Base-by-base conservation (phyloP, 2,113 vertebrate species). In the Scopus umbretta region DNA sequence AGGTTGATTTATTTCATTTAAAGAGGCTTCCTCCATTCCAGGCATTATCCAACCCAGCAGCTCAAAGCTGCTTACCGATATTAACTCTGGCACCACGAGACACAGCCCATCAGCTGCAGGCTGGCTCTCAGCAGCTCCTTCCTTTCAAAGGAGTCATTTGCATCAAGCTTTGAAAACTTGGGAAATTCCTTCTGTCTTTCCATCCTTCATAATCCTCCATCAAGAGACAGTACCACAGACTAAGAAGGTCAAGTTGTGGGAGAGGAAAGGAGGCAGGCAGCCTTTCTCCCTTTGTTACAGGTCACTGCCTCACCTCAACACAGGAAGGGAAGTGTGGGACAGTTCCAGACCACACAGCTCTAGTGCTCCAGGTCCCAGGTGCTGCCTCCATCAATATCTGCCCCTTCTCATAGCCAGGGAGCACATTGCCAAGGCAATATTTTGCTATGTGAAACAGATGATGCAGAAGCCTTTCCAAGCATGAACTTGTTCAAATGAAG, bases 1-100 rank as follows among this genome's bases (percentile, higher is more conserved):
- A 73, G 47, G 74, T 61, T 70, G 61, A 90, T 87, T 85, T 88
- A 53, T 29, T 90, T 74, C 71, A 47, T 49, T 63, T 88, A 82
- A 88, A 82, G 86, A 80, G 73, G 86, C 68, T 78, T 88, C 61
- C 61, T 75, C 29, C 70, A 80, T 59, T 85, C 78, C 27, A 88
- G 32, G 50, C 55, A 88, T 94, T 88, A 93, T 72, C 81, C 79
- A 73, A 38, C 43, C 50, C 85, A 93, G 89, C 84, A 92, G 75
- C 81, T 92, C 79, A 92, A 93, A 95, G 80, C 55, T 84, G 72
- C 52, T 95, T 92, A 91, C 75, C 1, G 2, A 53, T 92, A 96
- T 97, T 95, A 94, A 81, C 30, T 71, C 71, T 55, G 42, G 47
- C 85, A 94, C 81, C 89, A 87, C 1, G 1, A 92, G 92, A 83